Conservation (phyloP, 2,113 vertebrate genomes). For the Percopsis transmontana region DNA sequence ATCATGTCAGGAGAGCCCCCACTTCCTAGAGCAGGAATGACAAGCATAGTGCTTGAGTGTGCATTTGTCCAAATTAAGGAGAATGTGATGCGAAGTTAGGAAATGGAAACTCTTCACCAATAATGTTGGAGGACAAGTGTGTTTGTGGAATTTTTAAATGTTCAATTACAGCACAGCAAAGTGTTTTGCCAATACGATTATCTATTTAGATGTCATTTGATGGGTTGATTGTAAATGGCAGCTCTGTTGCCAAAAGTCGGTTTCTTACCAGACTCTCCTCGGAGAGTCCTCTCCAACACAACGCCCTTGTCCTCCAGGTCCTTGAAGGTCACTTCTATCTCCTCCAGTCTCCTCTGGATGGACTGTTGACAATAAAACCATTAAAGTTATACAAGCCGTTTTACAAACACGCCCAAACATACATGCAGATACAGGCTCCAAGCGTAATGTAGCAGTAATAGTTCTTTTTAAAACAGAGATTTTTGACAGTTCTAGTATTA, state of each 20-base stretch:
- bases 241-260: not conserved
- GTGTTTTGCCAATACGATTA: not conserved
- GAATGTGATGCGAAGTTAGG: not conserved
- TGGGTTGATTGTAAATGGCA: not conserved
- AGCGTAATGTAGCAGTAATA: too few relatives aligned
- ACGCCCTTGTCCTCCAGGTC: slow-evolving; percentile 88
- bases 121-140: not conserved
- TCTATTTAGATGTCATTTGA: not conserved
- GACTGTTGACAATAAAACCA: slow-evolving; percentile 67
- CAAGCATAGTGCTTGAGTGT: too few relatives aligned
- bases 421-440: not conserved
- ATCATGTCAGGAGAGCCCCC: slow-evolving; percentile 73
- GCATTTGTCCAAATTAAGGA: not conserved
- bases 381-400: not conserved
- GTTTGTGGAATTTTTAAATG: not conserved
- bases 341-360: slow-evolving; percentile 90
- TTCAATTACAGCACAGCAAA: not conserved
- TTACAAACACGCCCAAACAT: not conserved
- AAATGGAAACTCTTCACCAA: not conserved
- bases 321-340: slow-evolving; percentile 87
- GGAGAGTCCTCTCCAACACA: slow-evolving; percentile 81
- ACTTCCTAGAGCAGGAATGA: slow-evolving; percentile 41
- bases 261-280: slow-evolving; percentile 79
- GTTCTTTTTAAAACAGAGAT: too few relatives aligned
- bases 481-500: too few relatives aligned